Base-by-base conservation (phyloP, 92 coral and sea anemone genomes). In the Epizoanthus rinbou region DNA sequence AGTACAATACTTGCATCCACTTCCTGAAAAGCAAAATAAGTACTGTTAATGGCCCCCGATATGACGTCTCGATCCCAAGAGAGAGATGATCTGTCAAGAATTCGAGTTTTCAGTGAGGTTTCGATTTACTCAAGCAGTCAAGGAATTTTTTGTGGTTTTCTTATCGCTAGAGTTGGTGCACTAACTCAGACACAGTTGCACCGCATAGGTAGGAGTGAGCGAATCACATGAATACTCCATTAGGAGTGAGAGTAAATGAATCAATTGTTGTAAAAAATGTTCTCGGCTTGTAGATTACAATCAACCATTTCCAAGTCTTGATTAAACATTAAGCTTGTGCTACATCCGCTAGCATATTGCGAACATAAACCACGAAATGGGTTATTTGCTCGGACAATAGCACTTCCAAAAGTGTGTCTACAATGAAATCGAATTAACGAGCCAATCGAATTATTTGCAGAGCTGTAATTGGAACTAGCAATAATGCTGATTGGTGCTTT, bases 381-480 rank as follows among this genome's bases (percentile, higher is more conserved):
- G 81, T 89, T 89, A 81, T 89, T 89, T 89, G 89, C 87, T 43
- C 72, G 90, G 67, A 74, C 83, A 71, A 81, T 81, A 60, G 78
- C 78, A 68, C 71, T 65, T 75, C 83, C 79, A 73, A 81, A 75
- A 89, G 78, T 80, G 87, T 86, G 92, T 89, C 81, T 85, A 89
- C 92, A 89, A 89, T 75, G 84, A 89, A 86, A 89, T 89, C 87
- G 89, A 80, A 81, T 89, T 89, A 89, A 87, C 87, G 69, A 86
- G 74, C 92, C 92, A 86, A 89, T 89, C 80, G 89, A 67, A 86
- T 89, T 89, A 83, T 89, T 86, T 81, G 92, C 65, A 65, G 90
- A 81, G 65, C 83, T 87, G 92, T 86, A 86, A 89, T 89, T 89
- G 86, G 92, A 86, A 80, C 92, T 71, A 80, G 90, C 84, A 85